These are phyloP conservation scores for Criorhina ranunculi DNA, from an alignment of 2,888 invertebrate species.

Conservation along the genomic window DNA sequence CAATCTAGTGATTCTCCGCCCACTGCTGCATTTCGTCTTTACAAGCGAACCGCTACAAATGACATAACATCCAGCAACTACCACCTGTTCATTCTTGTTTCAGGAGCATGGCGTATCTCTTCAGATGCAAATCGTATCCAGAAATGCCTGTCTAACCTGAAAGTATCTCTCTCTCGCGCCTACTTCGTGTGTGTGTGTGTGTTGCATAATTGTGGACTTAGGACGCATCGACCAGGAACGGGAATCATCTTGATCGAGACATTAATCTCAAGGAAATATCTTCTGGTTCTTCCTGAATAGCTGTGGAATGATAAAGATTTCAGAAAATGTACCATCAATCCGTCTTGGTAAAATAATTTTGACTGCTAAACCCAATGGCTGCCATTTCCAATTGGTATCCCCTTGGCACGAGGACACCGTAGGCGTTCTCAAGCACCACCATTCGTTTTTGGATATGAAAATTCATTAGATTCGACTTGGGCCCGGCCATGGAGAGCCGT, in stretches of 20 bases:
- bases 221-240: constrained; percentile 18
- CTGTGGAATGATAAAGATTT: constrained; percentile 10
- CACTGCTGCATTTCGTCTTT: not conserved
- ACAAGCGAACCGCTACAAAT: constrained; percentile 31
- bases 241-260: constrained; percentile 56
- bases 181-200: not conserved
- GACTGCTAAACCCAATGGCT: constrained; percentile 40
- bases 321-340: constrained; percentile 27
- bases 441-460: constrained; percentile 11
- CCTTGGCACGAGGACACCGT: constrained; percentile 16
- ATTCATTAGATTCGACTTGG: constrained; percentile 35
- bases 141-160: constrained; percentile 69
- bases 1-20: constrained; percentile 25
- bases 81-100: constrained; percentile 26
- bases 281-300: constrained; percentile 27
- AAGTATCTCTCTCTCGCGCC: constrained; percentile 6
- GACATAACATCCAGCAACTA: constrained; percentile 36
- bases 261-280: constrained; percentile 55
- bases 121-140: constrained; percentile 57
- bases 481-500: no score
- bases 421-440: constrained; percentile 39
- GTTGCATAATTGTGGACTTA: constrained; percentile 50
- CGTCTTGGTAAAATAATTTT: constrained; percentile 40
- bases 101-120: constrained; percentile 12
- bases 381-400: constrained; percentile 12